A percentile compares a stretch with the other conserved stretches of the same genome.
Conservation (phyloP, 1,140 invertebrate species). For the Hesperophylax magnus region DNA sequence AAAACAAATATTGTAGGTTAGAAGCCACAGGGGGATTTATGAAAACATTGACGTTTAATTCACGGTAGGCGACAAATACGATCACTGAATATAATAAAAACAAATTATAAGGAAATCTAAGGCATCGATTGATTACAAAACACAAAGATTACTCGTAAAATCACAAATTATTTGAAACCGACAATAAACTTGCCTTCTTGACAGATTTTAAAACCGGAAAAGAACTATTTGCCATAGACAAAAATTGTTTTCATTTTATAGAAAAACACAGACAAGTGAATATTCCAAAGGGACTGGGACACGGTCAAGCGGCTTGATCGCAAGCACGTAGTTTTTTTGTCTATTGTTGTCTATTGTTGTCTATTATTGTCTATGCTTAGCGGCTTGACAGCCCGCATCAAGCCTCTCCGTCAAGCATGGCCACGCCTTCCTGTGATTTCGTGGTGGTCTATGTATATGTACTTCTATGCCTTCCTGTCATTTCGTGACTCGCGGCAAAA, state of each 20-base stretch:
- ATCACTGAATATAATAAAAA: neutral
- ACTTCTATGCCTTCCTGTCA: no score
- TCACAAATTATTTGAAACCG: neutral
- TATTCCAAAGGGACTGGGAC: neutral
- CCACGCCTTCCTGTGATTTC: no score
- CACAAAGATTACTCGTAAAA: neutral
- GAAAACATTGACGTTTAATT: slow-evolving; percentile 1
- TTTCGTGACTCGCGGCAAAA: no score
- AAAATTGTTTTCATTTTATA: slow-evolving; percentile 20
- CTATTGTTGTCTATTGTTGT: no score
- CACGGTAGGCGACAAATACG: neutral
- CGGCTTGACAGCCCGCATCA: no score
- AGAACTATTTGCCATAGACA: slow-evolving; percentile 10
- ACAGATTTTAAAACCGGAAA: slow-evolving; percentile 41
- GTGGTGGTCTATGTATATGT: no score
- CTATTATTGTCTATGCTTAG: no score
- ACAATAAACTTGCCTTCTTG: slow-evolving; percentile 31
- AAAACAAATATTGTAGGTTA: slow-evolving; percentile 34
- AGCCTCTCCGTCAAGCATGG: no score
- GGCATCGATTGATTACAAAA: neutral
- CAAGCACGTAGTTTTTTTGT: no score
- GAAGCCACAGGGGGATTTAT: neutral
- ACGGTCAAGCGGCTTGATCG: no score
- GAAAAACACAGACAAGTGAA: neutral
- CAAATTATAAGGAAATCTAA: neutral